These are phyloP conservation scores for Eurystomus gularis DNA, from an alignment of 2,113 vertebrate genomes.

Conservation along the genomic window DNA sequence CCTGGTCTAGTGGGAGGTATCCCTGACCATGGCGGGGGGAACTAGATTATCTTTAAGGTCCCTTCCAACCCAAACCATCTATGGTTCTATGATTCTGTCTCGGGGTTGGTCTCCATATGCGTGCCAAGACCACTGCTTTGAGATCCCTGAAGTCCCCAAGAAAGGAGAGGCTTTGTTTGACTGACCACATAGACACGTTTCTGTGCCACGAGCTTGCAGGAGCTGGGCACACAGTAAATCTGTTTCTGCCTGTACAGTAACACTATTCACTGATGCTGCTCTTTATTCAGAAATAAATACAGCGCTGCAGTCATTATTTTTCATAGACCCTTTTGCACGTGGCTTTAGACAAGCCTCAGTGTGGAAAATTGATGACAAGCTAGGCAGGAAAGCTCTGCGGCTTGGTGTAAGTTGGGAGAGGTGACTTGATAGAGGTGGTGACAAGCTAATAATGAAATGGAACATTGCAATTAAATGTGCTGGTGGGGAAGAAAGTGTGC, in stretches of 20 bases:
- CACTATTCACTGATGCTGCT: slow-evolving; percentile 28
- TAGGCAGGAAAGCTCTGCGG: not conserved
- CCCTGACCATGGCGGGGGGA: too few relatives aligned
- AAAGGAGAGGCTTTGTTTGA: slow-evolving; percentile 24
- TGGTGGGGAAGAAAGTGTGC: slow-evolving; percentile 19
- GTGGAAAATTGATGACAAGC: slow-evolving; percentile 3
- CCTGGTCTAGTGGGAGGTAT: too few relatives aligned
- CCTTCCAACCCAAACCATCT: too few relatives aligned
- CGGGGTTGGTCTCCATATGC: not conserved
- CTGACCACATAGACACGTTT: not conserved
- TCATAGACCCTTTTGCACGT: not conserved
- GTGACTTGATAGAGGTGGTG: slow-evolving; percentile 18
- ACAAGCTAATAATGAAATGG: slow-evolving; percentile 49
- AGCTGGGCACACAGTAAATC: slow-evolving; percentile 28
- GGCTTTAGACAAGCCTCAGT: not conserved
- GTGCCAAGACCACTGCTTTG: not conserved
- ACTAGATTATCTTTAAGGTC: too few relatives aligned
- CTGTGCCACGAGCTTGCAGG: slow-evolving; percentile 22
- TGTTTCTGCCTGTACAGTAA: slow-evolving; percentile 32
- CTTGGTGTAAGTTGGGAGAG: not conserved
- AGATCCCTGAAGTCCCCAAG: not conserved
- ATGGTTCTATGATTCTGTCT: not conserved
- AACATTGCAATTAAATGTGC: slow-evolving; percentile 28
- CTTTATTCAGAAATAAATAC: slow-evolving; percentile 37
- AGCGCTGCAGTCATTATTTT: not conserved